Percentiles rank a stretch among this genome's conserved stretches.
Conservation (phyloP, 2,113 vertebrate species). For the Saguinus midas region DNA sequence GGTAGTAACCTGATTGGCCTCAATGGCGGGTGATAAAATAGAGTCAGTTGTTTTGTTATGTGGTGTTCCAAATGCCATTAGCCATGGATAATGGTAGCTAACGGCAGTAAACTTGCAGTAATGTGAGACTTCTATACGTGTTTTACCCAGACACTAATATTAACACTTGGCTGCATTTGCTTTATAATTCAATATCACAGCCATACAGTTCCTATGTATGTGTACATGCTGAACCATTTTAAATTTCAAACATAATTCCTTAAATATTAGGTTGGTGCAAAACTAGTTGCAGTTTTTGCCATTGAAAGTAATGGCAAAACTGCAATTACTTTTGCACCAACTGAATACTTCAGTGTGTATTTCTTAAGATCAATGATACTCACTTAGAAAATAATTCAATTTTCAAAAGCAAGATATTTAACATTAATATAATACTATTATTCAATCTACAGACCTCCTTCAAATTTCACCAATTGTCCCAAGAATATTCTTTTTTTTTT, state of each 20-base stretch:
- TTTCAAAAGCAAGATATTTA: neutral
- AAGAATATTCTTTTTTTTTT: neutral
- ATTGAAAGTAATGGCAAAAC: too few species aligned
- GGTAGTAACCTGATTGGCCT: neutral
- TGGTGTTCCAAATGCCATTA: neutral
- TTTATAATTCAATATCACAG: neutral
- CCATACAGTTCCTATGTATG: too few species aligned
- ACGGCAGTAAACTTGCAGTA: neutral
- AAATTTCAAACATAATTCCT: neutral
- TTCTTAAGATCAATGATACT: neutral
- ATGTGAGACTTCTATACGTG: neutral
- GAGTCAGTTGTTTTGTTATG: neutral
- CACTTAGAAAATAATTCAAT: neutral
- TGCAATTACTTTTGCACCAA: too few species aligned
- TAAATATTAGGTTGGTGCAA: too few species aligned
- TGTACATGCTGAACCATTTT: neutral
- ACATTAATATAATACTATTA: neutral
- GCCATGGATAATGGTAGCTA: neutral
- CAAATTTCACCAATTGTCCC: neutral
- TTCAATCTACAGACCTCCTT: neutral
- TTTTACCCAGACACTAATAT: neutral
- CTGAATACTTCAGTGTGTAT: neutral
- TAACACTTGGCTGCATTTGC: neutral
- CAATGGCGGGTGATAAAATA: neutral
- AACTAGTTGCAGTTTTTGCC: too few species aligned